Conservation (phyloP, 37 sponge, comb jelly and placozoan genomes). For the Spongilla lacustris region DNA sequence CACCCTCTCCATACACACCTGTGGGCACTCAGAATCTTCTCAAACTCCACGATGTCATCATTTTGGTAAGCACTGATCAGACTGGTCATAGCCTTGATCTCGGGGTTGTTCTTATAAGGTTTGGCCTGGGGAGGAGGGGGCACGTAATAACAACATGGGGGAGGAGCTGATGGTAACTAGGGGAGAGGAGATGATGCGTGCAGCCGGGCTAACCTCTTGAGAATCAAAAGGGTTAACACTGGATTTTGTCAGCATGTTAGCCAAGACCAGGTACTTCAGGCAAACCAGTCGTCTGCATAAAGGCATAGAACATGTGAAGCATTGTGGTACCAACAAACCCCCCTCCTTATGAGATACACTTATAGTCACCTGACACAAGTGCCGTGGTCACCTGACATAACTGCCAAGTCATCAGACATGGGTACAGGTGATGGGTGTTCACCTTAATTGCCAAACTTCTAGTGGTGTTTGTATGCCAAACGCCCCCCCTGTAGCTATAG, state of each 20-base stretch:
- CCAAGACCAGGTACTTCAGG: constrained; percentile 95
- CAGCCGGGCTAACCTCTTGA: constrained; percentile 76
- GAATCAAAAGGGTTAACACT: constrained; percentile 98
- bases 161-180: too few relatives aligned
- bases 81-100: constrained; percentile 97
- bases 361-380: too few relatives aligned
- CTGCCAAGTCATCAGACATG: too few relatives aligned
- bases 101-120: constrained; percentile 92
- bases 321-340: too few relatives aligned
- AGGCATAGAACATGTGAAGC: not conserved
- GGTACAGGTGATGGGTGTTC: too few relatives aligned
- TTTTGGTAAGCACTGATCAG: constrained; percentile 94
- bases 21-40: constrained; percentile 79
- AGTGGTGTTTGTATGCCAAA: too few relatives aligned
- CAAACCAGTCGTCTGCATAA: constrained; percentile 92
- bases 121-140: constrained; percentile 77
- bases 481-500: not conserved
- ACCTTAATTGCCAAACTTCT: too few relatives aligned
- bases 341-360: too few relatives aligned
- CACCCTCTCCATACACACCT: constrained; percentile 10
- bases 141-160: too few relatives aligned
- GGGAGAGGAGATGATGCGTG: too few relatives aligned
- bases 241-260: constrained; percentile 98
- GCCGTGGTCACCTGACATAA: too few relatives aligned
- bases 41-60: constrained; percentile 91